Percentiles rank a stretch among this genome's conserved stretches.
Conservation (phyloP, 2,113 vertebrate genomes). For the Lichenostomus cassidix region DNA sequence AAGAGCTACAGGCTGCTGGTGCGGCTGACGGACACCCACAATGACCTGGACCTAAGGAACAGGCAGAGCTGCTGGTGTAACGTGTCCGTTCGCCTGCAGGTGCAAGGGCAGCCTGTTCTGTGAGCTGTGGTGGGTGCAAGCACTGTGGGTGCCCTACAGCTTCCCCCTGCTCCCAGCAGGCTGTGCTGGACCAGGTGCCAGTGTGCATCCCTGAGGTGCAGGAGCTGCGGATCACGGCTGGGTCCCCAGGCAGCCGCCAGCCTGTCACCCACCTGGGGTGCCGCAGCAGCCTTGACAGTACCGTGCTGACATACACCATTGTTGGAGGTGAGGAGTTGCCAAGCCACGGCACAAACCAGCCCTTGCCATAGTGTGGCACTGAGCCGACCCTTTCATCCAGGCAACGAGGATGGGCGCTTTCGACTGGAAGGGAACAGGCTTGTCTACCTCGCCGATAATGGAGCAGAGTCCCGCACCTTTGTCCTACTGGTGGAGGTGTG, state of each 20-base stretch:
- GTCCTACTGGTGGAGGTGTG: constrained; percentile 70
- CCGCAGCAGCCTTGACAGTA: neutral
- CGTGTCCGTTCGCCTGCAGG: constrained; percentile 70
- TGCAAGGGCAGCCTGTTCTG: neutral
- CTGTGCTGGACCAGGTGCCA: constrained; percentile 57
- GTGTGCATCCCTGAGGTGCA: constrained; percentile 70
- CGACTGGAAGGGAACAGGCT: constrained; percentile 39
- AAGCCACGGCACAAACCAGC: neutral
- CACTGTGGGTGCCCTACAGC: fast-evolving
- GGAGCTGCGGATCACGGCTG: constrained; percentile 22
- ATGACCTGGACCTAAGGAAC: constrained; percentile 27
- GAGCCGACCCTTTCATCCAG: constrained; percentile 39
- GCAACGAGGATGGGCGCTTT: constrained; percentile 67
- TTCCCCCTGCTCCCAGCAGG: constrained; percentile 18
- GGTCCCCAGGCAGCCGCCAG: neutral
- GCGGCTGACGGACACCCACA: constrained; percentile 61
- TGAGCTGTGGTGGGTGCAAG: fast-evolving
- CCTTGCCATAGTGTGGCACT: fast-evolving
- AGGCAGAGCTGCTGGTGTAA: constrained; percentile 49
- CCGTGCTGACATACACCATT: constrained; percentile 43
- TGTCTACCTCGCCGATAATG: neutral
- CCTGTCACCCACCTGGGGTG: constrained; percentile 61
- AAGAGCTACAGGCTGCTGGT: constrained; percentile 53
- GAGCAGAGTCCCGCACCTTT: constrained; percentile 11
- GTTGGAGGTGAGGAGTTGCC: constrained; percentile 41